Base-by-base conservation (phyloP, 2,888 invertebrate species). In the Caenorhabditis doughertyi region DNA sequence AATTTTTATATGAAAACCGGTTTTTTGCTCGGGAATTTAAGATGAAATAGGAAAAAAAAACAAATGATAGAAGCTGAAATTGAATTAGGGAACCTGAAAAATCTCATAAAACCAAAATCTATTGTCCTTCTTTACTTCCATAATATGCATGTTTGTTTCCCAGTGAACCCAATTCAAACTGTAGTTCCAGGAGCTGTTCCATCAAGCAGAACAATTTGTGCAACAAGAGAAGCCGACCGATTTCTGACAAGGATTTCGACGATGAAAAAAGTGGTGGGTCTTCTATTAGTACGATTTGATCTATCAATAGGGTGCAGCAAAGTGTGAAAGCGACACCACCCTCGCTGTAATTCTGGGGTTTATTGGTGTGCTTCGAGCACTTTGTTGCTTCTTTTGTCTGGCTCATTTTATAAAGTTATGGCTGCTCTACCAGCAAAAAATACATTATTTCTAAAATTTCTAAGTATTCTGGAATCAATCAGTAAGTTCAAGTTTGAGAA, bases 201-300 rank as follows among this genome's bases (percentile, higher is more conserved):
- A 83, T 83, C 74, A 83, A 83, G 56, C 83, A 83, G 29, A 83
- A 83, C 67, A 83, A 83, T 44, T 53, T 83, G 68, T 79, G 83
- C 79, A 73, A 70, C 42, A 83, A 80, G 58, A 55, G 79, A 53
- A 83, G 83, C 56, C 44, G 83, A 27, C 74, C 74, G n/a, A 82
- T 82, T 32, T 76, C 81, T 55, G 83, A 79, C 73, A 79, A 76
- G 42, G 83, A 83, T 13, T 76, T 68, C 35, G 83, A 83, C 51
- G 84, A 82, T 47, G 82, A 82, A 55, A 76, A 76, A 71, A 77
- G 68, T 72, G 82, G 82, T 82, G 55, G 72, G 77, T 71, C 51
- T 23, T 39, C 16, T n/a, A 1, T 27, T 49, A 32, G 51, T 44
- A 47, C 47, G 32, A 55, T 58, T 67, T 67, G 76, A 76, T 51